phyloP scores from a whole-genome alignment of 1,140 invertebrate genomes.

The Cherax quadricarinatus region DNA sequence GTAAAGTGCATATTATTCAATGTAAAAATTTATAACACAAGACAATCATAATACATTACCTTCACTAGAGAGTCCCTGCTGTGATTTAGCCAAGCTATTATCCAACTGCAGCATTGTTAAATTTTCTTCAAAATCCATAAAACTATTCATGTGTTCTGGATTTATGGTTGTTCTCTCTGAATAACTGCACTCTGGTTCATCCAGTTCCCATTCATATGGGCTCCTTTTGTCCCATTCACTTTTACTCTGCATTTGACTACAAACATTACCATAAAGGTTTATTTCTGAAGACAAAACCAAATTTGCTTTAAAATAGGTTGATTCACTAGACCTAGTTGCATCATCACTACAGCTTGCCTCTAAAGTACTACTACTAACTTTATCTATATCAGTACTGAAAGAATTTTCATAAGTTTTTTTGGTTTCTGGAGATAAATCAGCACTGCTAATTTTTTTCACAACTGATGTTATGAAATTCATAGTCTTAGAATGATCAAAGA shows the following conservation, averaged over 20 bases:
- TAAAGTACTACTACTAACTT: neutral
- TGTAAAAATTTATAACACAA: too few species aligned
- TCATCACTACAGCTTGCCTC: neutral
- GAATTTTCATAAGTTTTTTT: neutral
- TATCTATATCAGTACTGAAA: neutral
- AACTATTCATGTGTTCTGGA: neutral
- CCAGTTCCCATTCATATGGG: neutral
- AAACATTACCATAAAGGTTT: neutral
- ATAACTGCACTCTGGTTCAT: neutral
- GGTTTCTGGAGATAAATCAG: neutral
- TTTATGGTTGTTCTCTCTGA: neutral
- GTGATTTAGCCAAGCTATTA: neutral
- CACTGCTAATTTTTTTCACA: neutral
- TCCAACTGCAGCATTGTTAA: neutral
- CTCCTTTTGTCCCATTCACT: neutral
- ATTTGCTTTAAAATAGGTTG: neutral
- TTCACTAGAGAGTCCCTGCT: neutral
- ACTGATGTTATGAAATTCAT: neutral
- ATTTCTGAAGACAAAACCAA: neutral
- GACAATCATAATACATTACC: neutral
- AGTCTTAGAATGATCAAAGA: neutral
- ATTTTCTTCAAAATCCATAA: neutral
- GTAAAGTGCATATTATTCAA: too few species aligned
- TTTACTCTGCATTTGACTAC: neutral
- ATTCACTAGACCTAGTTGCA: neutral